A percentile compares a stretch with the other conserved stretches of the same genome.
Conservation (phyloP, 2,113 vertebrate species). For the Malurus elegans region DNA sequence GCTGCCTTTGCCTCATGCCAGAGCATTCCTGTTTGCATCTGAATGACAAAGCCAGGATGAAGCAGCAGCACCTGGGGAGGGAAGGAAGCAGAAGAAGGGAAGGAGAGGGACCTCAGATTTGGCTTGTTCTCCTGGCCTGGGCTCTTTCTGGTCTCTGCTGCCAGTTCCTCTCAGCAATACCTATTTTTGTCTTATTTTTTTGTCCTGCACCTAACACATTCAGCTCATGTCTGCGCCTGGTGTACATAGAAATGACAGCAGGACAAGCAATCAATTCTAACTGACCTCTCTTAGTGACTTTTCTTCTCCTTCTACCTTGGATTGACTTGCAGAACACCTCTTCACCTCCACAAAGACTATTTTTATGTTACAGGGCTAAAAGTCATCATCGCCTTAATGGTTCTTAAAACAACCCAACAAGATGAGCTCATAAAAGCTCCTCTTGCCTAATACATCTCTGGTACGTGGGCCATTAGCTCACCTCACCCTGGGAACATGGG, state of each 20-base stretch:
- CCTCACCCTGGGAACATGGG: background rate
- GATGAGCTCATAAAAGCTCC: background rate
- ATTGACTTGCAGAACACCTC: background rate
- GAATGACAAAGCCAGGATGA: background rate
- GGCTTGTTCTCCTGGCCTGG: background rate
- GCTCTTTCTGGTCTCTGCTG: background rate
- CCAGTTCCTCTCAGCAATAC: background rate
- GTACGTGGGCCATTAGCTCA: background rate
- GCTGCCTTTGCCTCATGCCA: background rate
- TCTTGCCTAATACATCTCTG: background rate
- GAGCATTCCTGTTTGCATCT: fast-evolving
- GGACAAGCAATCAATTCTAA: background rate
- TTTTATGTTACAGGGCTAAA: background rate
- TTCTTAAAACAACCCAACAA: slow-evolving; percentile 4
- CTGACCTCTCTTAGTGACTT: background rate
- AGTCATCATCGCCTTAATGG: background rate
- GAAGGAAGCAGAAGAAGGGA: background rate
- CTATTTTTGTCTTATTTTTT: background rate
- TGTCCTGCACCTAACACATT: background rate
- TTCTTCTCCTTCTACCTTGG: background rate
- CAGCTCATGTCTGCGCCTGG: background rate
- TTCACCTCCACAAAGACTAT: background rate
- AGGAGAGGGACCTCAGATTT: background rate
- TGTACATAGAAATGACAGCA: background rate
- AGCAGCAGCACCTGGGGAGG: background rate